These are phyloP conservation scores for Oscheius sp. DNA, from an alignment of 2,888 invertebrate species.

Conservation along the genomic window DNA sequence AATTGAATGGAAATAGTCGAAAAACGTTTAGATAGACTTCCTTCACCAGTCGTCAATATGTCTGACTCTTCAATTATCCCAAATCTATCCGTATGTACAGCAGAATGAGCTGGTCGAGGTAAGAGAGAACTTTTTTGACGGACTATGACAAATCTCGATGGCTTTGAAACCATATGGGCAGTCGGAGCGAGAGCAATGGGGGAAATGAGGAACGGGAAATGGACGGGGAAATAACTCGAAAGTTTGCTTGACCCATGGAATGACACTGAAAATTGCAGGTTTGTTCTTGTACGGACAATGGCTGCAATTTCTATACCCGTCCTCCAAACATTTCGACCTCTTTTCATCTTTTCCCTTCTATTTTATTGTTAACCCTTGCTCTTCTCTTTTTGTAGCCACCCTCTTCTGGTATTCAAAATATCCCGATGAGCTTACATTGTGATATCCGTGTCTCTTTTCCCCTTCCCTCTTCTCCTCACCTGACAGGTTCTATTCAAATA, in stretches of 20 bases:
- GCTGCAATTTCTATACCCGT: conserved; percentile 48
- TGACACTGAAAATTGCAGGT: conserved; percentile 44
- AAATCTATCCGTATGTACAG: conserved; percentile 58
- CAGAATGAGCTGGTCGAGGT: conserved; percentile 58
- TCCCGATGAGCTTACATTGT: conserved; percentile 27
- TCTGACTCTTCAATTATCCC: conserved; percentile 53
- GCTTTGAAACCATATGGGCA: not conserved
- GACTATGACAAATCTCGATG: conserved; percentile 13
- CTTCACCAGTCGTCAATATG: conserved; percentile 56
- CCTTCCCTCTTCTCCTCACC: conserved; percentile 9
- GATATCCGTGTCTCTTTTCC: conserved; percentile 1
- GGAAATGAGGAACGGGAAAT: not conserved
- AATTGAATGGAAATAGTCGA: too few species aligned
- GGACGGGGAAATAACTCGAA: not conserved
- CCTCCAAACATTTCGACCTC: not conserved
- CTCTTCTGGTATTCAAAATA: not conserved
- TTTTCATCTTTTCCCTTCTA: too few species aligned
- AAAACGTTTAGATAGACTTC: conserved; percentile 45
- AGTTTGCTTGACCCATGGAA: too few species aligned
- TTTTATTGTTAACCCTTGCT: not conserved
- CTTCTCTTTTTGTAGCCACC: not conserved
- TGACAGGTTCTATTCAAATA: not conserved
- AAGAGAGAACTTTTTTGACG: not conserved
- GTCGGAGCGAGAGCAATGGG: not conserved
- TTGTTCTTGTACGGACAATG: conserved; percentile 57